Conservation (phyloP, 1,140 invertebrate species). For the Teleogryllus occipitalis region DNA sequence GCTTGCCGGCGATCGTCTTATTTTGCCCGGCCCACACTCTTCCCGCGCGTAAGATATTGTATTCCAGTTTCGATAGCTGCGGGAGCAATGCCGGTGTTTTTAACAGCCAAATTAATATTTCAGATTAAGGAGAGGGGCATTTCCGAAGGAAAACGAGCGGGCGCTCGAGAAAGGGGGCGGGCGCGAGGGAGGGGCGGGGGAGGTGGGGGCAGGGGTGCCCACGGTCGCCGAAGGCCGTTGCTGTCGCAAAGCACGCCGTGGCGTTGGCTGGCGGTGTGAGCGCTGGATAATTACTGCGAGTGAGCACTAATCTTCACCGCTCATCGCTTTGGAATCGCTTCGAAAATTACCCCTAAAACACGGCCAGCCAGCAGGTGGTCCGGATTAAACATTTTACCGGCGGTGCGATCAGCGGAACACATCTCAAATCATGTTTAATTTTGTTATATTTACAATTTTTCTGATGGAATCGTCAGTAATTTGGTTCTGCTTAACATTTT, state of each 20-base stretch:
- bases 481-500: not conserved
- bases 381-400: conserved; percentile 1
- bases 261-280: not conserved
- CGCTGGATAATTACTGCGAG: not conserved
- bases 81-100: not conserved
- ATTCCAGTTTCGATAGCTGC: not conserved
- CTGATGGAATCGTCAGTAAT: conserved; percentile 1
- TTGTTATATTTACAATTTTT: conserved; percentile 2
- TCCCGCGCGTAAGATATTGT: not conserved
- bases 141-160: not conserved
- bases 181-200: not conserved
- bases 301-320: not conserved
- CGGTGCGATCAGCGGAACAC: not conserved
- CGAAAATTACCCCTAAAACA: not conserved
- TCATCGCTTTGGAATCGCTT: not conserved
- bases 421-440: not conserved
- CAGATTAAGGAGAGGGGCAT: not conserved
- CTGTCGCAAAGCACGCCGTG: not conserved
- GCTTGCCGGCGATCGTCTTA: not conserved
- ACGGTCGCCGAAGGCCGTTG: not conserved
- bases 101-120: not conserved
- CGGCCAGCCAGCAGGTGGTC: not conserved
- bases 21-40: not conserved
- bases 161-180: not conserved
- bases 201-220: not conserved